Conservation (phyloP, 1,140 invertebrate species). For the Drosophila athabasca region DNA sequence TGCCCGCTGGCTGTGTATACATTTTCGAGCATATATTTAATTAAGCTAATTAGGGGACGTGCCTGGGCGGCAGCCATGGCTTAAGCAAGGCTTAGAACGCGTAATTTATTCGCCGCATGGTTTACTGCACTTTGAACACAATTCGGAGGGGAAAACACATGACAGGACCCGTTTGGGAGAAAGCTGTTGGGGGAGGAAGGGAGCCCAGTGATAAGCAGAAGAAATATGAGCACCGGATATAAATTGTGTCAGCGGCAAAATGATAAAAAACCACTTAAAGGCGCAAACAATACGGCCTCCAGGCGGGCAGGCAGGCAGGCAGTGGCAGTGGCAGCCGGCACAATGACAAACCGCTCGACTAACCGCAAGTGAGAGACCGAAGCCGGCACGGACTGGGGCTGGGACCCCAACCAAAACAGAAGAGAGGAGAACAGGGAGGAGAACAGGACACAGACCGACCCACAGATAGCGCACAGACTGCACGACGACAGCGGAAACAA, state of each 20-base stretch:
- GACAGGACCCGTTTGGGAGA: constrained; percentile 15
- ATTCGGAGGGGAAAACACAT: constrained; percentile 68
- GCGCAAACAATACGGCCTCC: constrained; percentile 77
- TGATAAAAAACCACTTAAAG: constrained; percentile 84
- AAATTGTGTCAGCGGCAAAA: constrained; percentile 83
- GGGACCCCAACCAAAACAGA: neutral
- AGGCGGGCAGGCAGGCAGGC: constrained; percentile 46
- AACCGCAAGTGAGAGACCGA: constrained; percentile 56
- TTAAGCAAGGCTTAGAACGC: constrained; percentile 59
- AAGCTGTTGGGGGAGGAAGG: neutral
- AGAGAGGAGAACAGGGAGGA: constrained; percentile 16
- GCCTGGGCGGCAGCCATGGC: constrained; percentile 56
- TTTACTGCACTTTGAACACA: constrained; percentile 74
- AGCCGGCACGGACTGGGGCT: neutral
- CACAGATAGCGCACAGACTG: constrained; percentile 51
- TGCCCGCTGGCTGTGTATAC: constrained; percentile 52
- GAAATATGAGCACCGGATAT: constrained; percentile 83
- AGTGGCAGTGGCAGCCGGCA: constrained; percentile 59
- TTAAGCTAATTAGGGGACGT: constrained; percentile 80
- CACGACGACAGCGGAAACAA: constrained; percentile 67
- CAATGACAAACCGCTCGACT: constrained; percentile 80
- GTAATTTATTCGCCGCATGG: constrained; percentile 75
- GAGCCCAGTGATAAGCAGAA: constrained; percentile 78
- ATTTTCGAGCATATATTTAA: constrained; percentile 77
- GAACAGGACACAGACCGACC: constrained; percentile 18